Evolutionary conservation across 2,797 vertebrate species (phyloP).

Genomic region (Cirrhinus mrigala): DNA sequence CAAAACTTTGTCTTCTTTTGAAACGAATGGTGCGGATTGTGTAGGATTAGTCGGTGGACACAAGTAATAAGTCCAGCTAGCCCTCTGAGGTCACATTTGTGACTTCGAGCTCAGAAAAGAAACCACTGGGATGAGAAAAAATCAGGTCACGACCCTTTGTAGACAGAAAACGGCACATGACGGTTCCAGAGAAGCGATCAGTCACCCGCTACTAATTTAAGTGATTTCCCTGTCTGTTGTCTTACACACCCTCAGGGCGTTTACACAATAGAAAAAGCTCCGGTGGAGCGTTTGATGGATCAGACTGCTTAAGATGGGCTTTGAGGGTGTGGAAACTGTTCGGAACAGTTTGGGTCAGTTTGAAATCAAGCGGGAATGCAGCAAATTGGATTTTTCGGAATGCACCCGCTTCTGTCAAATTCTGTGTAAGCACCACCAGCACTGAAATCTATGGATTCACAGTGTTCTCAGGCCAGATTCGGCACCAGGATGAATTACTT

Average conservation of each 20-base stretch:
- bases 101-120: slow-evolving; percentile 26
- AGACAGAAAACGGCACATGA: neutral
- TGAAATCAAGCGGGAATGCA: slow-evolving; percentile 12
- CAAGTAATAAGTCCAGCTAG: slow-evolving; percentile 28
- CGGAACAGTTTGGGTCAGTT: neutral
- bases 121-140: neutral
- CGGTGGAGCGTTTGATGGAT: neutral
- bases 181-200: neutral
- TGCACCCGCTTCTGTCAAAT: neutral
- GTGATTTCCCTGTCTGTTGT: neutral
- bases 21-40: neutral
- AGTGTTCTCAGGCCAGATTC: neutral
- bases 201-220: slow-evolving; percentile 7
- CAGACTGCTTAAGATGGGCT: neutral
- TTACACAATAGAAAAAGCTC: slow-evolving; percentile 9
- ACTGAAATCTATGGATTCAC: neutral
- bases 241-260: slow-evolving; percentile 11
- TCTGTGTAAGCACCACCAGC: neutral
- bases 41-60: slow-evolving; percentile 30
- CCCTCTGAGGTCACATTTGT: slow-evolving; percentile 21
- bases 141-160: slow-evolving; percentile 1
- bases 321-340: neutral
- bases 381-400: neutral
- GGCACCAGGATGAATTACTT: neutral
- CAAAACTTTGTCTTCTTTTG: slow-evolving; percentile 30